Percentiles rank a stretch among this genome's conserved stretches.
phyloP scores from a whole-genome alignment of 2,797 vertebrate species.

The Glyptemys insculpta region DNA sequence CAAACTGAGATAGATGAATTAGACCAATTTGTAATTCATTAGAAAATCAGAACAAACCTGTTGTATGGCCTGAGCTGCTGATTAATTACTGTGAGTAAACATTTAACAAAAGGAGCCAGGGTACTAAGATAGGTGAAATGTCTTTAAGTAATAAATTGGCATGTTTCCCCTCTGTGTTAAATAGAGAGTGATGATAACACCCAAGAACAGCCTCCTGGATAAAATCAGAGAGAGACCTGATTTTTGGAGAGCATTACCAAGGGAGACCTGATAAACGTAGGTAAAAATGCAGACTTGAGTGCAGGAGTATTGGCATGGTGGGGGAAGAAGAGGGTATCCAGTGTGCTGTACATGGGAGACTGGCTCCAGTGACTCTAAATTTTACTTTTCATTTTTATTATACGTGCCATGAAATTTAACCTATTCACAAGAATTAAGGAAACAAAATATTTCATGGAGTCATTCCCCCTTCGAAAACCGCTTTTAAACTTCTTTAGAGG shows the following conservation, averaged over 20 bases:
- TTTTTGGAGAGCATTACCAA: not conserved
- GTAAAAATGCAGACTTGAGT: fast-evolving
- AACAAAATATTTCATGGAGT: not conserved
- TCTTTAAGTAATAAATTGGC: not conserved
- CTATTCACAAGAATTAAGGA: not conserved
- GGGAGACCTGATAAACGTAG: not conserved
- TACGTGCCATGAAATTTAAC: not conserved
- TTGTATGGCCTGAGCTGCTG: not conserved
- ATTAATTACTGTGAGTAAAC: conserved; percentile 22
- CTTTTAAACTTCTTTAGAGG: not conserved
- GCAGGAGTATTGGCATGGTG: not conserved
- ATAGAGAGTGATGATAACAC: not conserved
- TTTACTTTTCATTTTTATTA: not conserved
- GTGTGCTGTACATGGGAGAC: not conserved
- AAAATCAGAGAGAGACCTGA: not conserved
- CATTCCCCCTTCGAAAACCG: not conserved
- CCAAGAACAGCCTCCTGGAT: not conserved
- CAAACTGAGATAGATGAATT: not conserved
- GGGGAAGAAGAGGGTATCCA: not conserved
- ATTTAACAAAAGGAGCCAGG: conserved; percentile 13
- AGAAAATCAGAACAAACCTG: conserved; percentile 9
- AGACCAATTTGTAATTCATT: conserved; percentile 14
- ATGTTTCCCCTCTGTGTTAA: not conserved
- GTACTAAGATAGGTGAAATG: not conserved
- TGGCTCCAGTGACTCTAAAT: not conserved